Conservation (phyloP, 2,113 vertebrate species). For the Trogon melanurus region DNA sequence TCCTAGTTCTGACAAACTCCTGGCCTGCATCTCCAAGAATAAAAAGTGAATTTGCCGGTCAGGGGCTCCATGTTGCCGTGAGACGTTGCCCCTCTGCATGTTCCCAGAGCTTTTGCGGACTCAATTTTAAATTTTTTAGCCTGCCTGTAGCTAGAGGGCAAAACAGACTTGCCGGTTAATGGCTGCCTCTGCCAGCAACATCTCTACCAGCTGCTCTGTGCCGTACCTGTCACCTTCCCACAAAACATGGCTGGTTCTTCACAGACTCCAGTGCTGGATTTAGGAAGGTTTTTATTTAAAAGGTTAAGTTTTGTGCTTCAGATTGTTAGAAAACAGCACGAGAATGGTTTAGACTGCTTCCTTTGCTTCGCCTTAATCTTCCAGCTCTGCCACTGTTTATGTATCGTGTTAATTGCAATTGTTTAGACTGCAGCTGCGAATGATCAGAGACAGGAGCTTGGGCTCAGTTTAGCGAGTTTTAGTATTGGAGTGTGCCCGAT, state of each 20-base stretch:
- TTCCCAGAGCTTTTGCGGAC: neutral
- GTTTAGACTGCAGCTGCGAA: neutral
- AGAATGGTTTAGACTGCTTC: neutral
- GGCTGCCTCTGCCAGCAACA: neutral
- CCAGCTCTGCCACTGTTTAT: neutral
- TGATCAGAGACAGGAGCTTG: neutral
- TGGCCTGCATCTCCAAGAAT: neutral
- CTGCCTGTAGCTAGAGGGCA: neutral
- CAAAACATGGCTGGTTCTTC: neutral
- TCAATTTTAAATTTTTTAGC: neutral
- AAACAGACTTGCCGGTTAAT: neutral
- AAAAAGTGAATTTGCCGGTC: neutral
- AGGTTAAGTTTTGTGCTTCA: neutral
- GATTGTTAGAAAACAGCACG: neutral
- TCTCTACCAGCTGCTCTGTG: rapidly evolving
- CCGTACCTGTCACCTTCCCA: rapidly evolving
- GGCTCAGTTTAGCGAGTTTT: constrained; percentile 69
- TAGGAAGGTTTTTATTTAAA: constrained; percentile 53
- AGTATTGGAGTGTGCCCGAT: neutral
- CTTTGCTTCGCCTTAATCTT: neutral
- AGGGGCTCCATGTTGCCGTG: neutral
- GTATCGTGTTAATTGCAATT: neutral
- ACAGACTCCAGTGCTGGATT: neutral
- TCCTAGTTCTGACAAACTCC: neutral
- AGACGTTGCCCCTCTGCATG: rapidly evolving